Evolutionary conservation across 2,888 invertebrate species (phyloP).

Genomic region (Phalera bucephala): DNA sequence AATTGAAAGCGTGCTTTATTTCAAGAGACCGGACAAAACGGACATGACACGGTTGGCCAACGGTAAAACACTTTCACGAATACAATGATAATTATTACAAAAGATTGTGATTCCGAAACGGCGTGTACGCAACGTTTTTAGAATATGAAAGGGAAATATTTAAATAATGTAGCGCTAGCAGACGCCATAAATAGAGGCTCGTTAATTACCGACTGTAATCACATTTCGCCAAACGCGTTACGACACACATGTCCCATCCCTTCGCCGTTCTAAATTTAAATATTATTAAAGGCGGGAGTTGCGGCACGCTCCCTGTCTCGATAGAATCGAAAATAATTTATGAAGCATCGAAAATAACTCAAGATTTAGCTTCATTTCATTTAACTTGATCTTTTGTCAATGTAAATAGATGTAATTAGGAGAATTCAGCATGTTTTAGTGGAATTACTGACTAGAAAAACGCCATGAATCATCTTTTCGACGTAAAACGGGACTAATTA

Average conservation of each 20-base stretch:
- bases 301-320: slow-evolving; percentile 68
- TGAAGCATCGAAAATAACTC: slow-evolving; percentile 46
- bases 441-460: too few species aligned
- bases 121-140: slow-evolving; percentile 39
- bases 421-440: too few species aligned
- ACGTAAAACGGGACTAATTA: too few species aligned
- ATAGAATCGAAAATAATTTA: slow-evolving; percentile 74
- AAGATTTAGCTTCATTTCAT: background rate
- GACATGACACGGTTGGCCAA: slow-evolving; percentile 76
- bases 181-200: slow-evolving; percentile 70
- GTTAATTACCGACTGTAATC: slow-evolving; percentile 81
- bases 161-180: slow-evolving; percentile 46
- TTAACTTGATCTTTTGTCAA: background rate
- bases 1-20: slow-evolving; percentile 82
- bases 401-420: too few species aligned
- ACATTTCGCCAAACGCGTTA: slow-evolving; percentile 82
- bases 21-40: slow-evolving; percentile 74
- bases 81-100: slow-evolving; percentile 69
- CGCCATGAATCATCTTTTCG: too few species aligned
- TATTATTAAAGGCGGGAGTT: slow-evolving; percentile 73
- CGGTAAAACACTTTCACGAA: slow-evolving; percentile 80
- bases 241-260: slow-evolving; percentile 82
- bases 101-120: slow-evolving; percentile 61
- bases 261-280: slow-evolving; percentile 81
- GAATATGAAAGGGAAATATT: slow-evolving; percentile 59